These are phyloP conservation scores for Penaeus vannamei DNA, from an alignment of 1,140 invertebrate species.

Conservation along the genomic window DNA sequence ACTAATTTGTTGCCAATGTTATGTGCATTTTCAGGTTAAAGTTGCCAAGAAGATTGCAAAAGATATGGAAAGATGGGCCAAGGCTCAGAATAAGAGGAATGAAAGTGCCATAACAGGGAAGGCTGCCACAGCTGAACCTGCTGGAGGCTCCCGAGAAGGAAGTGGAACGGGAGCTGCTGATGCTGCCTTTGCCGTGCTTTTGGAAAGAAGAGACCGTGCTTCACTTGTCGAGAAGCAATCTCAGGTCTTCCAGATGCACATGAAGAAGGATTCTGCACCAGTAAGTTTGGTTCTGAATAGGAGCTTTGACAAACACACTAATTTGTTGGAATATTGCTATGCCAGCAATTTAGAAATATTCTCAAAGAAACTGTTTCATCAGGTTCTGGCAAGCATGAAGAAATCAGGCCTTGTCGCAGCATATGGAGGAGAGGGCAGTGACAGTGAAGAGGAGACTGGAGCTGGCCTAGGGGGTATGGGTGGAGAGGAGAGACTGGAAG, in stretches of 20 bases:
- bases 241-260: slow-evolving; percentile 66
- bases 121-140: slow-evolving; percentile 69
- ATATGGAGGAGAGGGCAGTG: slow-evolving; percentile 82
- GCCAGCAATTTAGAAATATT: not conserved
- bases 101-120: slow-evolving; percentile 83
- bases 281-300: slow-evolving; percentile 26
- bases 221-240: slow-evolving; percentile 55
- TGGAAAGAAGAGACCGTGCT: slow-evolving; percentile 62
- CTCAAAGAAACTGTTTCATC: not conserved
- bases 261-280: slow-evolving; percentile 63
- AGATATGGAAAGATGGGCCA: slow-evolving; percentile 97
- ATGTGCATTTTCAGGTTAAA: slow-evolving; percentile 81
- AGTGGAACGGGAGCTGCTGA: slow-evolving; percentile 68
- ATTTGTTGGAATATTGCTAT: not conserved
- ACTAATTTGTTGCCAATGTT: not conserved
- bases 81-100: slow-evolving; percentile 97
- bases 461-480: slow-evolving; percentile 36
- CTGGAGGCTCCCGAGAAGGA: slow-evolving; percentile 50
- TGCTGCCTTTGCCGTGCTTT: slow-evolving; percentile 66
- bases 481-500: slow-evolving; percentile 71
- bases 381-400: slow-evolving; percentile 60
- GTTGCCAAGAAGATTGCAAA: slow-evolving; percentile 98
- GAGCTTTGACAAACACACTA: not conserved
- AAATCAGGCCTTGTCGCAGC: slow-evolving; percentile 79
- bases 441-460: slow-evolving; percentile 76